These are phyloP conservation scores for Gouania willdenowi DNA, from an alignment of 2,797 vertebrate species.

Conservation along the genomic window DNA sequence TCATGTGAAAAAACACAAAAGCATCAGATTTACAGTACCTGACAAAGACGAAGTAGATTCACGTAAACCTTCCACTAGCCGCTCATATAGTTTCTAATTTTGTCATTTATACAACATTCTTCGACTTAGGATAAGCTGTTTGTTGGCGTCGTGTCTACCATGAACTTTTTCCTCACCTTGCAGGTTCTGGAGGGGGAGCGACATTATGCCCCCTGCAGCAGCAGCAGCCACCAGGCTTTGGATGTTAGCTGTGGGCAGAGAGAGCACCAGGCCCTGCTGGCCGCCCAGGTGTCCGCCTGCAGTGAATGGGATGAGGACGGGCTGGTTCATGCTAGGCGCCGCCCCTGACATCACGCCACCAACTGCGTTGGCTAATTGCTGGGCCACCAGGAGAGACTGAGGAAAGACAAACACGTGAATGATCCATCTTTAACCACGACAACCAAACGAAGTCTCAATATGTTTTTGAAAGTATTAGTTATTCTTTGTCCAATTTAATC, in stretches of 20 bases:
- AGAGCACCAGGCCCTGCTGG: conserved; percentile 97
- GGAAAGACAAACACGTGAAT: conserved; percentile 22
- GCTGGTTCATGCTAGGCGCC: conserved; percentile 89
- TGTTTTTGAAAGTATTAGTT: no score
- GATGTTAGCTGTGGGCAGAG: conserved; percentile 94
- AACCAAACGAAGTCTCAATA: no score
- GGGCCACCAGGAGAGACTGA: conserved; percentile 92
- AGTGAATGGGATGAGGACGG: conserved; percentile 97
- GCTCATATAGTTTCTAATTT: no score
- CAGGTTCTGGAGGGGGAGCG: conserved; percentile 97
- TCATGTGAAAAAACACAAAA: conserved; percentile 1
- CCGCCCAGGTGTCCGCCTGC: conserved; percentile 93
- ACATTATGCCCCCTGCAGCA: conserved; percentile 97
- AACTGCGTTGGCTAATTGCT: conserved; percentile 93
- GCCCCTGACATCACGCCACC: conserved; percentile 94
- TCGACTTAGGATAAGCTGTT: neutral
- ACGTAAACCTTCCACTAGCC: no score
- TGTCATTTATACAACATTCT: neutral
- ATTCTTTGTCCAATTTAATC: no score
- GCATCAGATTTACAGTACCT: neutral
- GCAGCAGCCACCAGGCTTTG: conserved; percentile 98
- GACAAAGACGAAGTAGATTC: neutral
- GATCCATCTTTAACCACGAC: no score
- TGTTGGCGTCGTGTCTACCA: neutral
- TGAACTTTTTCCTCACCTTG: conserved; percentile 83